Base-by-base conservation (phyloP, 2,888 invertebrate genomes). In the Drosophila nr. perissopoda region DNA sequence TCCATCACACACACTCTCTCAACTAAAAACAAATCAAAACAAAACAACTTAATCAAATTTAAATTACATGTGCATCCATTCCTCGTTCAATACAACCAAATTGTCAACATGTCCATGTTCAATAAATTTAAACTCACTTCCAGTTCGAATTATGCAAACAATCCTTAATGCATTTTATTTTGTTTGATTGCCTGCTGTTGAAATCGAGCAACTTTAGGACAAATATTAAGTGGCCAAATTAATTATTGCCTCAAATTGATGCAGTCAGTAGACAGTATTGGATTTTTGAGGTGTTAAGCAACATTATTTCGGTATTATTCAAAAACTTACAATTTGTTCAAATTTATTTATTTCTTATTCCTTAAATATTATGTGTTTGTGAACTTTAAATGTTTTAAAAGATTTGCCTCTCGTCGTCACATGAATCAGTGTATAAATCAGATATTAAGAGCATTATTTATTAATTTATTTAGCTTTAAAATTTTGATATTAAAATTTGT, bases 1-100 rank as follows among this genome's bases (percentile, higher is more conserved):
- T 71, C 68, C 66, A 70, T 71, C 25, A 36, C n/a, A 29, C 25
- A 56, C 56, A 56, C 56, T 6, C 38, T 29, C 18, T n/a, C 25
- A n/a, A 57, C 53, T 64, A 52, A 16, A 46, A 46, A 69, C 36
- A 25, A 25, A 16, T 11, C 42, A 25, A 51, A 29, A 61, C 38
- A 60, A 31, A 59, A 49, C 66, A 54, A 69, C 33, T 48, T 66
- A 67, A 58, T 74, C 72, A 79, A 86, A 66, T 75, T 69, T 71
- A 82, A 82, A 79, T 80, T 82, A 71, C 85, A 80, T 80, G 87
- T 85, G 89, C 85, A 87, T 84, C 70, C 77, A 84, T 84, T 74
- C 72, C 61, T 69, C 59, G 75, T 83, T 89, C 60, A 74, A 76
- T 74, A 68, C 82, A 18, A 72, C 87, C 8, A 85, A 85, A 85